Base-by-base conservation (phyloP, 2,797 vertebrate species). In the Apogon talboti region DNA sequence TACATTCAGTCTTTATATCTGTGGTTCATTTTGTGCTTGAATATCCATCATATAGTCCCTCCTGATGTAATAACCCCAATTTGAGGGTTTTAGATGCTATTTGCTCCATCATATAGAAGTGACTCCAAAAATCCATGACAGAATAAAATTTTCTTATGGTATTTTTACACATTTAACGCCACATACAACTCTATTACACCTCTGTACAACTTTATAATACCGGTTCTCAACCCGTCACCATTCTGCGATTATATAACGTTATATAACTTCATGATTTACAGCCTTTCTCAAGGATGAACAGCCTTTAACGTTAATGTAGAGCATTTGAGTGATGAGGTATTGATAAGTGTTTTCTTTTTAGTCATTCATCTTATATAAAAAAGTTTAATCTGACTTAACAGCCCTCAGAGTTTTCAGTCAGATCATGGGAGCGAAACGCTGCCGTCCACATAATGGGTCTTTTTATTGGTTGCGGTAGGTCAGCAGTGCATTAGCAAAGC, bases 161-260 rank as follows among this genome's bases (percentile, higher is more conserved):
- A n/a, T 41, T 55, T 64, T 59, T n/a, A 43, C 47, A 58, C 15
- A 47, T 52, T 70, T 53, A 51, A 52, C 43, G 10, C 11, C 24
- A 58, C 43, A 52, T 15, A 12, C 38, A 66, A 50, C 13, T 57
- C 18, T 9, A 0, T 11, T 56, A 59, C 56, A 49, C 1, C 57
- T 12, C 11, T 60, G 18, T 59, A 5, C 45, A 3, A 33, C 43
- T 74, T 42, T n/a, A 42, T 58, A 43, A 10, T 11, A 10, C 68
- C 44, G 42, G 24, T 67, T 76, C 52, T 69, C 41, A 9, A 55
- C 61, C 10, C 56, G 1, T 55, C 68, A 70, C 81, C 50, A 44
- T 47, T 65, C 51, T 63, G 57, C 24, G 14, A 58, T 92, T 88
- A 90, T 51, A 3, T 91, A 92, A 92, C 49, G 46, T 92, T 90